These are phyloP conservation scores for Cyprinus carpio DNA, from an alignment of 2,113 vertebrate genomes.

Conservation along the genomic window DNA sequence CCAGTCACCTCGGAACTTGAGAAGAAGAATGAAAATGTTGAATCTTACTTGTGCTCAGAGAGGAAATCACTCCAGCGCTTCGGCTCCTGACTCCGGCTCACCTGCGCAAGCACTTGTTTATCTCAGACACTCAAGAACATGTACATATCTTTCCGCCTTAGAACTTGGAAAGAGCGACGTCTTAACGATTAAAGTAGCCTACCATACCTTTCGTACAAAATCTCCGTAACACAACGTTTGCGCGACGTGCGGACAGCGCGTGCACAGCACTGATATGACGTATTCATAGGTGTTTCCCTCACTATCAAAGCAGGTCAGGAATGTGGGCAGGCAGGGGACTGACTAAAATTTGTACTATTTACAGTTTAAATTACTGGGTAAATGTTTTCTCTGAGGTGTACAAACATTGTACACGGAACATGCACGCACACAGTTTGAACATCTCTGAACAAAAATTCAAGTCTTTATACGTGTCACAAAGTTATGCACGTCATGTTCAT, in stretches of 20 bases:
- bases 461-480: neutral
- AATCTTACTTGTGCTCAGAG: conserved; percentile 2
- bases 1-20: neutral
- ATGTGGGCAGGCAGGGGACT: neutral
- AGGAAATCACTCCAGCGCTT: conserved; percentile 8
- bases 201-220: neutral
- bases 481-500: neutral
- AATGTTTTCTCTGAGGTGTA: neutral
- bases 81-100: conserved; percentile 7
- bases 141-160: neutral
- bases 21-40: neutral
- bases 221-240: neutral
- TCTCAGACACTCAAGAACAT: neutral
- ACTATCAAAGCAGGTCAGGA: neutral
- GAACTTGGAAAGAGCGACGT: neutral
- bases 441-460: neutral
- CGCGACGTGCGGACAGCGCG: neutral
- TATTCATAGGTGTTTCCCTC: conserved; percentile 7
- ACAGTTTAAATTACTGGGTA: neutral
- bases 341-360: neutral
- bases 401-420: neutral
- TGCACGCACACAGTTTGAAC: neutral
- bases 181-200: neutral
- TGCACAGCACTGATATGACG: conserved; percentile 23
- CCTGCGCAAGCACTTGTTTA: neutral